A percentile compares a stretch with the other conserved stretches of the same genome.
Conservation (phyloP, 2,888 invertebrate genomes). For the Ptilodon capucinus region DNA sequence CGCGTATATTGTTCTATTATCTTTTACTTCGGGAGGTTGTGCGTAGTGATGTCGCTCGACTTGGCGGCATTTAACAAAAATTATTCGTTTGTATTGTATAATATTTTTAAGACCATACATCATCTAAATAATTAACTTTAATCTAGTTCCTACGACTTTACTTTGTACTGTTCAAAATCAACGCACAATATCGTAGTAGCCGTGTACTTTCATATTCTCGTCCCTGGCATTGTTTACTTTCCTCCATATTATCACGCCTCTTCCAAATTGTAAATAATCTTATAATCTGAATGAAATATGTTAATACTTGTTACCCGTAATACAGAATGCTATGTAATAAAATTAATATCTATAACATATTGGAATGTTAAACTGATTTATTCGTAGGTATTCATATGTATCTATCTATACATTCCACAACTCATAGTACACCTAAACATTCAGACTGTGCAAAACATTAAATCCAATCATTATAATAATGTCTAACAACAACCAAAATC, state of each 20-base stretch:
- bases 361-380: conserved; percentile 27
- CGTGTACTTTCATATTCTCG: conserved; percentile 22
- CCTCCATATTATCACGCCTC: conserved; percentile 34
- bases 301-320: conserved; percentile 39
- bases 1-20: conserved; percentile 57
- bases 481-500: no score
- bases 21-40: conserved; percentile 68
- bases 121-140: conserved; percentile 15
- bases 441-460: background rate
- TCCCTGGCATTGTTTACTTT: conserved; percentile 22
- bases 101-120: conserved; percentile 15
- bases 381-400: conserved; percentile 24
- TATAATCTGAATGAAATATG: conserved; percentile 42
- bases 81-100: conserved; percentile 12
- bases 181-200: conserved; percentile 50
- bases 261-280: conserved; percentile 51
- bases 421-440: background rate
- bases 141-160: conserved; percentile 53
- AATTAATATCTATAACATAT: conserved; percentile 31
- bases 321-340: conserved; percentile 37
- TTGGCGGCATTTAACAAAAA: conserved; percentile 14
- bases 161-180: conserved; percentile 36
- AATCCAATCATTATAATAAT: no score
- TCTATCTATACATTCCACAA: conserved; percentile 33
- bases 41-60: conserved; percentile 47